phyloP scores from a whole-genome alignment of 2,113 vertebrate genomes.

The Pangasianodon gigas region DNA sequence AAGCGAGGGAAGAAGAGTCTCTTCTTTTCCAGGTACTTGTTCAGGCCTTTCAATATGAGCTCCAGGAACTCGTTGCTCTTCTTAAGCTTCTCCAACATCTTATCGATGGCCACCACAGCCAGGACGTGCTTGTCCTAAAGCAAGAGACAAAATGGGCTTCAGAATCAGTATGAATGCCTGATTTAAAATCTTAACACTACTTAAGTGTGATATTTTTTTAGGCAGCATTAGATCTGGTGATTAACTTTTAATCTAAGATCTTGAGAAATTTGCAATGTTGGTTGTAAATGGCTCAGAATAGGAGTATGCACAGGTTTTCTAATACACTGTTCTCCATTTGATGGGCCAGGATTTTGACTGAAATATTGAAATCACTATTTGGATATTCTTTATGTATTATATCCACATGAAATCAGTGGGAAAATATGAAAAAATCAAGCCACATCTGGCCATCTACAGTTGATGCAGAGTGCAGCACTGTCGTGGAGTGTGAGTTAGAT shows the following conservation, averaged over 20 bases:
- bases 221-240: not conserved
- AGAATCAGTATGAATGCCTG: not conserved
- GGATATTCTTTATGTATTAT: not conserved
- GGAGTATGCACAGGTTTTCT: not conserved
- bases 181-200: not conserved
- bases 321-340: not conserved
- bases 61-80: constrained; percentile 83
- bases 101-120: constrained; percentile 77
- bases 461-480: not conserved
- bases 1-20: constrained; percentile 88
- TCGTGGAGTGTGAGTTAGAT: not conserved
- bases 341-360: not conserved
- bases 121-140: constrained; percentile 83
- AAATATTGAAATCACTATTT: not conserved
- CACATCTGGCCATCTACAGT: not conserved
- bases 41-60: constrained; percentile 88
- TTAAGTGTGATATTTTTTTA: not conserved
- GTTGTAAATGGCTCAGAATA: not conserved
- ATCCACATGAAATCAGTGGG: not conserved
- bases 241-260: not conserved
- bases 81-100: constrained; percentile 82
- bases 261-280: not conserved
- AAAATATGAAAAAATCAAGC: not conserved
- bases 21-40: constrained; percentile 90
- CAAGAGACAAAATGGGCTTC: constrained; percentile 1